phyloP scores from a whole-genome alignment of 2,888 invertebrate genomes.

The Plagodis pulveraria region DNA sequence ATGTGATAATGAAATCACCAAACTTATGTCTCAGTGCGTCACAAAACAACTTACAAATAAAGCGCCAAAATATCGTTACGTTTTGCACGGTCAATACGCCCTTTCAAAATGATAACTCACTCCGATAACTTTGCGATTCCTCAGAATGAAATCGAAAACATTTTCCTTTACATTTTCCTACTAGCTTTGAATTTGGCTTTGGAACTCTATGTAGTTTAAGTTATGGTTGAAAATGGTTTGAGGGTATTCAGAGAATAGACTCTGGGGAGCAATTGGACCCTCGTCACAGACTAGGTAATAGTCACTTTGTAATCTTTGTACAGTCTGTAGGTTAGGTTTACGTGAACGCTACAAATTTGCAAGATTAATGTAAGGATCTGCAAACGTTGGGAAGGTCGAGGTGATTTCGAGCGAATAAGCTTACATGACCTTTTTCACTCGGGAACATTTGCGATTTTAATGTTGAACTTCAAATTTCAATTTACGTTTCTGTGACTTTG shows the following conservation, averaged over 20 bases:
- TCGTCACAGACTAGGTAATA: background rate
- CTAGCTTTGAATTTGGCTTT: background rate
- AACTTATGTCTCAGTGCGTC: too few species aligned
- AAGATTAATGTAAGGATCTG: slow-evolving; percentile 1
- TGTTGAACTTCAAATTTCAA: too few species aligned
- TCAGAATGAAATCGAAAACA: slow-evolving; percentile 2
- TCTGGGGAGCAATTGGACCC: slow-evolving; percentile 6
- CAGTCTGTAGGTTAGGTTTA: background rate
- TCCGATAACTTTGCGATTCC: slow-evolving; percentile 7
- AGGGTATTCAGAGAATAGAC: background rate
- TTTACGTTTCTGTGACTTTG: too few species aligned
- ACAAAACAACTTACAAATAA: too few species aligned
- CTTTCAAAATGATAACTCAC: slow-evolving; percentile 9
- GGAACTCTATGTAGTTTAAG: background rate
- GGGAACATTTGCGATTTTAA: too few species aligned
- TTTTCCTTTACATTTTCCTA: slow-evolving; percentile 4
- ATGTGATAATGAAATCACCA: too few species aligned
- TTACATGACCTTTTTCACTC: too few species aligned
- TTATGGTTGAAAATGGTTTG: background rate
- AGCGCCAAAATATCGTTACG: too few species aligned
- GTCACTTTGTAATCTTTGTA: background rate
- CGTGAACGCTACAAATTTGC: slow-evolving; percentile 1
- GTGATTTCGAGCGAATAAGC: background rate
- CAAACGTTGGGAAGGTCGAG: background rate
- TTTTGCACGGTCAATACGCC: background rate